phyloP scores from a whole-genome alignment of 2,888 invertebrate genomes.

The Empis livida region DNA sequence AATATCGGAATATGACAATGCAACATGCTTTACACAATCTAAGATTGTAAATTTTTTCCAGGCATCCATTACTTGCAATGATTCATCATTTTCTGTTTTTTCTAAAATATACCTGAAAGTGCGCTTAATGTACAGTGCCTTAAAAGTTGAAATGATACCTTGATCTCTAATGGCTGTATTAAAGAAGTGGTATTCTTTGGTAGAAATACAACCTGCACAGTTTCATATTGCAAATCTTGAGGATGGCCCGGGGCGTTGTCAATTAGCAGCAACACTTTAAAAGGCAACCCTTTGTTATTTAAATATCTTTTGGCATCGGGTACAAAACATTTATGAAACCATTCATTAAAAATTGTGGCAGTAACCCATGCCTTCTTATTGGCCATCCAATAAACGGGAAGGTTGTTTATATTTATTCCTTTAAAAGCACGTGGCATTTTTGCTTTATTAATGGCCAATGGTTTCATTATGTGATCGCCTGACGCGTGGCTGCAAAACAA shows the following conservation, averaged over 20 bases:
- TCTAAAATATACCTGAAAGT: constrained; percentile 12
- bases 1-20: constrained; percentile 11
- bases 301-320: constrained; percentile 12
- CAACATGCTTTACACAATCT: constrained; percentile 13
- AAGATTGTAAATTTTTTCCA: constrained; percentile 8
- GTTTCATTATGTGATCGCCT: constrained; percentile 19
- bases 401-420: constrained; percentile 13
- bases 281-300: constrained; percentile 8
- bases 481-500: constrained; percentile 20
- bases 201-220: constrained; percentile 15
- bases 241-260: constrained; percentile 12
- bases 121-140: constrained; percentile 16
- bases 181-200: constrained; percentile 18
- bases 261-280: constrained; percentile 7
- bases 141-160: constrained; percentile 21
- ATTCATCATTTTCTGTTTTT: constrained; percentile 3
- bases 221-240: constrained; percentile 1
- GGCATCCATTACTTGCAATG: constrained; percentile 5
- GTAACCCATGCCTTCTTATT: constrained; percentile 20
- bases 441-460: constrained; percentile 13
- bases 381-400: constrained; percentile 19
- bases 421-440: constrained; percentile 4
- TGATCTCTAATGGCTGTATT: constrained; percentile 20
- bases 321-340: constrained; percentile 8
- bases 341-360: constrained; percentile 8